Evolutionary conservation across 2,797 vertebrate genomes (phyloP).

Genomic region (Halcyon badia): DNA sequence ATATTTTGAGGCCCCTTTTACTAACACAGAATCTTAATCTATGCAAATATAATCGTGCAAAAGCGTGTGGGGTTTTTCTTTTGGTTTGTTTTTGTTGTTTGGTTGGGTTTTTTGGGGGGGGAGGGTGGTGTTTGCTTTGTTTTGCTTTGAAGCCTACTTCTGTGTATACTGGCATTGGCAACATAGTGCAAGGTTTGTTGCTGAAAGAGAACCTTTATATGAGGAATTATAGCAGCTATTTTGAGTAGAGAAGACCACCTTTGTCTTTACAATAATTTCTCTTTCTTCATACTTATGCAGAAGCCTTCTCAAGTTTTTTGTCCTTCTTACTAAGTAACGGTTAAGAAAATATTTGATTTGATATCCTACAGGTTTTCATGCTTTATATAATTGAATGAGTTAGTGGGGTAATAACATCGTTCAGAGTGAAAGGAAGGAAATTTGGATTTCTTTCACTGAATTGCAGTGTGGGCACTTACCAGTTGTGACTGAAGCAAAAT

Average conservation of each 20-base stretch:
- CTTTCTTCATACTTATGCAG: not conserved
- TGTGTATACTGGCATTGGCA: not conserved
- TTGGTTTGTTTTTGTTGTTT: not conserved
- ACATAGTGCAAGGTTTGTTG: rapidly evolving
- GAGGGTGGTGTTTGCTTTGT: not conserved
- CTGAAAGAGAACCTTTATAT: not conserved
- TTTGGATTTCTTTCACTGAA: not conserved
- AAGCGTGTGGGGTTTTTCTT: not conserved
- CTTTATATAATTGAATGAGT: not conserved
- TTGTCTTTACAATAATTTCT: not conserved
- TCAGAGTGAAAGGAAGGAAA: not conserved
- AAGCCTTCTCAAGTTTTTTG: not conserved
- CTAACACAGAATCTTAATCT: not conserved
- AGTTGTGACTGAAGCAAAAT: not conserved
- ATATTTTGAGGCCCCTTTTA: slow-evolving; percentile 37
- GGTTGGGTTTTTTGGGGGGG: too few species aligned
- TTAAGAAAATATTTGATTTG: not conserved
- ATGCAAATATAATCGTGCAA: not conserved
- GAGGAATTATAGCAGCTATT: not conserved
- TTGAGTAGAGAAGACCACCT: not conserved
- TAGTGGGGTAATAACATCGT: not conserved
- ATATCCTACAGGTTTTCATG: not conserved
- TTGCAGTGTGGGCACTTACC: not conserved
- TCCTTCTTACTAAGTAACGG: not conserved
- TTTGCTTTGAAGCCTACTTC: not conserved